Evolutionary conservation across 2,113 vertebrate genomes (phyloP).

Genomic region (Echinops telfairi): DNA sequence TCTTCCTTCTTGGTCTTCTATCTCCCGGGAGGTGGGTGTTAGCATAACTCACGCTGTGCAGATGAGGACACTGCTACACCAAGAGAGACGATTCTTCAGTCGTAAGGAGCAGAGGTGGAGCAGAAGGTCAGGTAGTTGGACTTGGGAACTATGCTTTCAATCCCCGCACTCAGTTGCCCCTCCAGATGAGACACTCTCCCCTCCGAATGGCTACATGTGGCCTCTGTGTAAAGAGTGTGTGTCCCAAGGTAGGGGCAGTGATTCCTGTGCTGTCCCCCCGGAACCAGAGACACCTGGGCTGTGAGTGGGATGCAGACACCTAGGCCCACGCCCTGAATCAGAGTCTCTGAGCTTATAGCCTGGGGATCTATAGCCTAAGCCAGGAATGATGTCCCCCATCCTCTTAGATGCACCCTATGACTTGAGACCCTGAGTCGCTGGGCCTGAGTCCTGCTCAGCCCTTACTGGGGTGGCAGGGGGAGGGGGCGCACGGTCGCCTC

Average conservation of each 20-base stretch:
- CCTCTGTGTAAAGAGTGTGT: not conserved
- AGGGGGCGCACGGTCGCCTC: not conserved
- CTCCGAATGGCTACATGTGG: not conserved
- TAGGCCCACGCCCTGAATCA: not conserved
- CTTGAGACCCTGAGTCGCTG: not conserved
- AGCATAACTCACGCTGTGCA: not conserved
- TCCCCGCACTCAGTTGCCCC: not conserved
- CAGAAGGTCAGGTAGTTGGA: not conserved
- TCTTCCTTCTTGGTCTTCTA: no score
- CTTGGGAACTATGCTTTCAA: not conserved
- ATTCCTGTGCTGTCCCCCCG: rapidly evolving
- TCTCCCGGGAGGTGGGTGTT: not conserved
- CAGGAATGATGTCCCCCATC: no score
- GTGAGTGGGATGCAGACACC: not conserved
- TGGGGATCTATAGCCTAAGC: no score
- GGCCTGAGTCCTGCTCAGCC: not conserved
- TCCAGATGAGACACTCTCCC: not conserved
- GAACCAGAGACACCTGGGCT: not conserved
- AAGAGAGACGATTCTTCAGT: not conserved
- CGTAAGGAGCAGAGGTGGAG: not conserved
- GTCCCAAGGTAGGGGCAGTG: not conserved
- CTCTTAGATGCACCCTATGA: not conserved
- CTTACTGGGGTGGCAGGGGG: not conserved
- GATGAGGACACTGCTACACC: not conserved
- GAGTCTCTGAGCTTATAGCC: no score